These are phyloP conservation scores for Fragum sueziense DNA, from an alignment of 2,888 invertebrate species.

Conservation along the genomic window DNA sequence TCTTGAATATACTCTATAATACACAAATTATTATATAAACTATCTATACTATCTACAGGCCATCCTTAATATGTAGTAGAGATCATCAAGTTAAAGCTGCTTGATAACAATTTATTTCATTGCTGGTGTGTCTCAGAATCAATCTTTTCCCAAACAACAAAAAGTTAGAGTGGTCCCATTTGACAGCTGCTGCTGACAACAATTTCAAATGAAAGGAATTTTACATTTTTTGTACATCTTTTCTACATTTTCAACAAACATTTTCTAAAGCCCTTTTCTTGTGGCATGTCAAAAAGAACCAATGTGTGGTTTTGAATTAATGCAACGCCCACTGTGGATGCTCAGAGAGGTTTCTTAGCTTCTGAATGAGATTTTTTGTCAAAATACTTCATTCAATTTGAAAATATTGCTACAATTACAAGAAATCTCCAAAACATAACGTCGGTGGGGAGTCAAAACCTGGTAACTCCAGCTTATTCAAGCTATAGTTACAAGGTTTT, in stretches of 20 bases:
- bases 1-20: background rate
- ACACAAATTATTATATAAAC: background rate
- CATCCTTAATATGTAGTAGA: slow-evolving; percentile 9
- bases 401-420: too few species aligned
- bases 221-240: background rate
- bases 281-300: background rate
- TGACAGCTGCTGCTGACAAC: background rate
- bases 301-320: background rate
- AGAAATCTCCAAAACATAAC: too few species aligned
- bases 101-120: background rate
- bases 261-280: background rate
- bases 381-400: background rate
- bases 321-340: background rate
- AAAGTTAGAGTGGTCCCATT: background rate
- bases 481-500: too few species aligned
- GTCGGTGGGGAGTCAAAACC: too few species aligned
- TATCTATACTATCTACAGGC: background rate
- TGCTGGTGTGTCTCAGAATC: background rate
- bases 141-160: background rate
- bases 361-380: background rate
- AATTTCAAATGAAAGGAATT: background rate
- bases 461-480: too few species aligned
- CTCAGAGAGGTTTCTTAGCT: background rate
- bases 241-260: background rate
- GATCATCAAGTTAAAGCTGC: background rate